phyloP scores from a whole-genome alignment of 2,113 vertebrate species.

The Paedocypris sp. region DNA sequence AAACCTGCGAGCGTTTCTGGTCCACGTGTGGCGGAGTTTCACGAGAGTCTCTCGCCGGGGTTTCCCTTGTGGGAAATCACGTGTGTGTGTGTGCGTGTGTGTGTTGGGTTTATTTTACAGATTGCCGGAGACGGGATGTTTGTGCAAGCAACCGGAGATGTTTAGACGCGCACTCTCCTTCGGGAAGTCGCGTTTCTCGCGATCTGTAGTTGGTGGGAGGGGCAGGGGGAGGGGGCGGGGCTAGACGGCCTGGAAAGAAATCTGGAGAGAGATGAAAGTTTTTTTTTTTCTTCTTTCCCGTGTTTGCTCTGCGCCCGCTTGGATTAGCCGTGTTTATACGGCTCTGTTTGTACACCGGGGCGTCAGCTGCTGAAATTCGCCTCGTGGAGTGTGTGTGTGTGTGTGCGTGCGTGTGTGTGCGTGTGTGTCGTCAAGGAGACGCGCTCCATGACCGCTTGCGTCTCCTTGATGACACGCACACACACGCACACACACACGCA shows the following conservation, averaged over 20 bases:
- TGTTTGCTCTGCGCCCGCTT: not conserved
- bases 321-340: not conserved
- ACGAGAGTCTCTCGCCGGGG: not conserved
- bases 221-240: not conserved
- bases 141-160: constrained; percentile 10
- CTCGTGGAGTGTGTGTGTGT: not conserved
- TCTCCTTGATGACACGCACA: not conserved
- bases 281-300: not conserved
- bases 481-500: not conserved
- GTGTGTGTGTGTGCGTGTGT: constrained; percentile 3
- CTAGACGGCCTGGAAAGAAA: not conserved
- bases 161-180: constrained; percentile 9
- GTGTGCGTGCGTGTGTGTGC: not conserved
- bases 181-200: constrained; percentile 11
- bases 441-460: too few relatives aligned
- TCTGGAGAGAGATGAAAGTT: not conserved
- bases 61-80: constrained; percentile 7
- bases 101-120: constrained; percentile 14
- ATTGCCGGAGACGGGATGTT: constrained; percentile 21
- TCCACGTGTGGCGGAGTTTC: not conserved
- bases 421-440: not conserved
- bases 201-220: not conserved
- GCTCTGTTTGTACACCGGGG: not conserved
- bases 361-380: not conserved
- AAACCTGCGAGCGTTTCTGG: not conserved